Conservation (phyloP, 2,888 invertebrate genomes). For the Pachliopta kotzebuea region DNA sequence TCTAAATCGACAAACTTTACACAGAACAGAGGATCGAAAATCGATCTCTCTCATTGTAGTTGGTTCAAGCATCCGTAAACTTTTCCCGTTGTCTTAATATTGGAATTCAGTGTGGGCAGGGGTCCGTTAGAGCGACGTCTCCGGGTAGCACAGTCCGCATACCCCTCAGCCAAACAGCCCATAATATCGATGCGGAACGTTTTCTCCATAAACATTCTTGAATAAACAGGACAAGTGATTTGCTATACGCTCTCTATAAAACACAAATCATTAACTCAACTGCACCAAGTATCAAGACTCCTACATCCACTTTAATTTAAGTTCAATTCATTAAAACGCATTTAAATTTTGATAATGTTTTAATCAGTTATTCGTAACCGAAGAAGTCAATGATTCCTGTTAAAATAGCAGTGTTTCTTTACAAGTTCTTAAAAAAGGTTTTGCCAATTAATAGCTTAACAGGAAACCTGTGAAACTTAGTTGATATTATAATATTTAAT, state of each 20-base stretch:
- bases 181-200: slow-evolving; percentile 21
- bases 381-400: too few relatives aligned
- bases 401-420: too few relatives aligned
- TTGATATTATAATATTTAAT: too few relatives aligned
- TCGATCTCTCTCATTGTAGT: slow-evolving; percentile 27
- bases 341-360: background rate
- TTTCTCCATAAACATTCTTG: slow-evolving; percentile 18
- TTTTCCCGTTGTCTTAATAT: slow-evolving; percentile 24
- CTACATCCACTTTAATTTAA: background rate
- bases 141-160: slow-evolving; percentile 38
- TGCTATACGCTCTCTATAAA: slow-evolving; percentile 15
- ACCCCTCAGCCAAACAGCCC: slow-evolving; percentile 22
- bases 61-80: slow-evolving; percentile 25
- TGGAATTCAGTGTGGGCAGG: slow-evolving; percentile 17
- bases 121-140: slow-evolving; percentile 25
- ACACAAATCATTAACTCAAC: slow-evolving; percentile 7
- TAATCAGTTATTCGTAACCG: too few relatives aligned
- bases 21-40: slow-evolving; percentile 23
- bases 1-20: slow-evolving; percentile 23
- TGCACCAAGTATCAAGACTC: background rate
- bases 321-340: background rate
- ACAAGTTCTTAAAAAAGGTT: too few relatives aligned
- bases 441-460: too few relatives aligned
- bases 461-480: too few relatives aligned
- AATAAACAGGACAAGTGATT: slow-evolving; percentile 18